Evolutionary conservation across 2,797 vertebrate genomes (phyloP), one percentile per base, ranked within the genome.

Genomic region (Platyrinchus mystaceus): DNA sequence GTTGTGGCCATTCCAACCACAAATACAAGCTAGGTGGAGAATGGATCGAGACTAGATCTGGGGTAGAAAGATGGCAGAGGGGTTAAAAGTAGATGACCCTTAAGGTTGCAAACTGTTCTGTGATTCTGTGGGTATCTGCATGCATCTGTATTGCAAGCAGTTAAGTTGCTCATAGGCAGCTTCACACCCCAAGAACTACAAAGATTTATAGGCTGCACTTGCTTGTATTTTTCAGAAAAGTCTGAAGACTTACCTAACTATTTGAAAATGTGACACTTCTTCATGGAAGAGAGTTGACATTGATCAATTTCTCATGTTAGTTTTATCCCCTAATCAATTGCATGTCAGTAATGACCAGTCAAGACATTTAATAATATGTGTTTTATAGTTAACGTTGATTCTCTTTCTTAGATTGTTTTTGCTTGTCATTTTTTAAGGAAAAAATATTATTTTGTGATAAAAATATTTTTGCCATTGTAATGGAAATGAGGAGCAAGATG

Each of bases 281-380:
- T 46, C 53, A 24, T 46, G 52, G 60, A 82, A 84, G 27, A 67
- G 46, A 37, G 44, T 82, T 94, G 41, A 69, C 50, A 55, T 32
- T 47, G 16, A 77, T 93, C 20, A 49, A 67, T 84, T 95, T 79
- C 12, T 94, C 23, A 3, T 50, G 56, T 94, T 96, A 60, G 52
- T 89, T 96, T 94, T 93, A 76, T 93, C 18, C n/a, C 36, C 81
- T 93, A 77, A 94, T 96, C 28, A 62, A 87, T 44, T 93, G 22
- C 28, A 18, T 75, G 26, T 92, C 87, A 84, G 23, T 93, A 90
- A 16, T 41, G 60, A 83, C 68, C 59, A 85, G 43, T 75, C 55
- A 50, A 95, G 71, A 52, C 50, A 55, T 91, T 89, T 95, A 90
- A 82, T 76, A 91, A 70, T 12, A 30, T 8, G 3, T 68, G 12